Evolutionary conservation across 2,888 invertebrate genomes (phyloP).

Genomic region (Lithophane leautieri): DNA sequence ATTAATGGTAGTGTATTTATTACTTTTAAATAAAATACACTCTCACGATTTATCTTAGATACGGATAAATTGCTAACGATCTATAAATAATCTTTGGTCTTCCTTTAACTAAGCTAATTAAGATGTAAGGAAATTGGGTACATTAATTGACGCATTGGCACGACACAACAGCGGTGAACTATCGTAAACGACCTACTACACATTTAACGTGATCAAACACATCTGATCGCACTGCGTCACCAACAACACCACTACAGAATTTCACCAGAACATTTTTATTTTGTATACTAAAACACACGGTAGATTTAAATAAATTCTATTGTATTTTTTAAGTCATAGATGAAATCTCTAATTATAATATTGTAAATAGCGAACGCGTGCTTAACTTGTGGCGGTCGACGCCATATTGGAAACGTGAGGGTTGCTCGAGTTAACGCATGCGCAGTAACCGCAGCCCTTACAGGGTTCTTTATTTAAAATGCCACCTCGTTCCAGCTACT

Average conservation of each 20-base stretch:
- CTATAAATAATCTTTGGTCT: slow-evolving; percentile 5
- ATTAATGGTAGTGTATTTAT: background rate
- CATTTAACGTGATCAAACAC: slow-evolving; percentile 77
- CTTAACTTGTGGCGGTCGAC: slow-evolving; percentile 84
- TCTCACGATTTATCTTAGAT: background rate
- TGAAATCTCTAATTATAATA: slow-evolving; percentile 55
- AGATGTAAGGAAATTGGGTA: slow-evolving; percentile 35
- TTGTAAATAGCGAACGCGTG: slow-evolving; percentile 85
- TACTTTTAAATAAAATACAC: background rate
- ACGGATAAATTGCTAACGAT: background rate
- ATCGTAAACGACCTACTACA: slow-evolving; percentile 69
- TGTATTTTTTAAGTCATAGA: slow-evolving; percentile 42
- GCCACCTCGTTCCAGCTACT: slow-evolving; percentile 70
- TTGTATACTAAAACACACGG: slow-evolving; percentile 13
- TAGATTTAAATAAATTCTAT: slow-evolving; percentile 13
- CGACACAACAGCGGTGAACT: slow-evolving; percentile 74
- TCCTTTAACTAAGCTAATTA: slow-evolving; percentile 54
- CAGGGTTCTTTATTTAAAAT: slow-evolving; percentile 77
- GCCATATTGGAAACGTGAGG: slow-evolving; percentile 88
- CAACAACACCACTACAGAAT: slow-evolving; percentile 53
- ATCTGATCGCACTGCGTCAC: slow-evolving; percentile 82
- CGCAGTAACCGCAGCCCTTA: slow-evolving; percentile 77
- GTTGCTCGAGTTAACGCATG: slow-evolving; percentile 83
- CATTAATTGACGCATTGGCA: slow-evolving; percentile 69
- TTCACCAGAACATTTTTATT: slow-evolving; percentile 47